Conservation (phyloP, 2,888 invertebrate genomes). For the Loripinus fragilis region DNA sequence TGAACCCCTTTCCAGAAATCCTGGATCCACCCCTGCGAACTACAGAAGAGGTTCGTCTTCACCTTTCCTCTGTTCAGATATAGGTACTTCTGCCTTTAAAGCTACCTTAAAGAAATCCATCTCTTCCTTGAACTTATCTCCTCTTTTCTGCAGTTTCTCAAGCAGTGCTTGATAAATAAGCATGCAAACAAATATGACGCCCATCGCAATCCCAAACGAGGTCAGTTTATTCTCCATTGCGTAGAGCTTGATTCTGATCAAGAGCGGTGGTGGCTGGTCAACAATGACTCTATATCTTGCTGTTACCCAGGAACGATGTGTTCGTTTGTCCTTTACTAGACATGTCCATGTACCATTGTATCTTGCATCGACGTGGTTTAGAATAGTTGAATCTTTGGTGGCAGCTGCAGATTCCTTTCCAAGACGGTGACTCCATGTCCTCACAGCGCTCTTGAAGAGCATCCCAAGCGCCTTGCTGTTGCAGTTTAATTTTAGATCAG, state of each 20-base stretch:
- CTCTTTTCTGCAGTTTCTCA: background rate
- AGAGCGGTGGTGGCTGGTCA: constrained; percentile 30
- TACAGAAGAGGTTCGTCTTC: background rate
- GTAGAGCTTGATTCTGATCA: constrained; percentile 23
- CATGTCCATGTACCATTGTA: constrained; percentile 47
- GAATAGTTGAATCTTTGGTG: constrained; percentile 10
- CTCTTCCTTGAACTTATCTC: background rate
- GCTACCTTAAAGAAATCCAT: constrained; percentile 3
- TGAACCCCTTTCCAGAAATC: no score
- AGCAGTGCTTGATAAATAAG: constrained; percentile 10
- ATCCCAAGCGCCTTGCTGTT: constrained; percentile 38
- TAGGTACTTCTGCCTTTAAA: background rate
- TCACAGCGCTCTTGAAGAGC: constrained; percentile 24
- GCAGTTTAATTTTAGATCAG: constrained; percentile 30
- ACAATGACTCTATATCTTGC: constrained; percentile 35
- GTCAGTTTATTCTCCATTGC: constrained; percentile 32
- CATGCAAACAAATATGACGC: constrained; percentile 30
- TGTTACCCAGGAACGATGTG: constrained; percentile 32
- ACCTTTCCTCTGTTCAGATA: background rate
- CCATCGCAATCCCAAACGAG: constrained; percentile 16
- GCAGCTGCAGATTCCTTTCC: constrained; percentile 23
- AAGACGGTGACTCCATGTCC: constrained; percentile 34
- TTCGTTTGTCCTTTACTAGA: constrained; percentile 19
- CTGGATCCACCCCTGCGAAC: no score
- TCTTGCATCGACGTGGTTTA: background rate